A percentile compares a stretch with the other conserved stretches of the same genome.
phyloP scores from a whole-genome alignment of 2,888 invertebrate genomes.

The Rhagium mordax region DNA sequence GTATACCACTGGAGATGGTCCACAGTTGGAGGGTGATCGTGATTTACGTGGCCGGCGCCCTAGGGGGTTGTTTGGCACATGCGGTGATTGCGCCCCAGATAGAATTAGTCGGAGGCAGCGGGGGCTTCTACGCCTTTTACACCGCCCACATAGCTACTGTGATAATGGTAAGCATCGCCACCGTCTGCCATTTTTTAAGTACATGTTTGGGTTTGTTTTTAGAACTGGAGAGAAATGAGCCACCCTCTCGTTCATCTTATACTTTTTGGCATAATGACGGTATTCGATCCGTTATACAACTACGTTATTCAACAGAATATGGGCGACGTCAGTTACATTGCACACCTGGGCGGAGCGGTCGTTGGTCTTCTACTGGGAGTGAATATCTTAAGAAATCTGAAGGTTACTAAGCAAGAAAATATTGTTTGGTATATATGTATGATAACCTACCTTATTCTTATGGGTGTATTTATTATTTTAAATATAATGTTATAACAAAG shows the following conservation, averaged over 20 bases:
- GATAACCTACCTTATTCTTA: slow-evolving; percentile 79
- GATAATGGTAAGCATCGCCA: slow-evolving; percentile 80
- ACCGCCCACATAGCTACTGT: slow-evolving; percentile 94
- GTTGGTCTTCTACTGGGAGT: slow-evolving; percentile 84
- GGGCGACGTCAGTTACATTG: slow-evolving; percentile 79
- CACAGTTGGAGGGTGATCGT: slow-evolving; percentile 92
- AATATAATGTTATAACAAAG: slow-evolving; percentile 28
- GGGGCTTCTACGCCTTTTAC: slow-evolving; percentile 93
- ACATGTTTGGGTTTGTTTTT: slow-evolving; percentile 65
- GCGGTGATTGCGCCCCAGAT: slow-evolving; percentile 84
- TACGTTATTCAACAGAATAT: slow-evolving; percentile 74
- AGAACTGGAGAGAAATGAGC: slow-evolving; percentile 98
- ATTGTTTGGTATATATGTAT: slow-evolving; percentile 80
- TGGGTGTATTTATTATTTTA: slow-evolving; percentile 66
- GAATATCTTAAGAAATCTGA: slow-evolving; percentile 76
- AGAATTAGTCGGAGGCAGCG: slow-evolving; percentile 91
- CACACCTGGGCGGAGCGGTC: slow-evolving; percentile 81
- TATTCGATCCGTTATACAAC: slow-evolving; percentile 64
- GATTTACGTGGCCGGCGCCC: slow-evolving; percentile 86
- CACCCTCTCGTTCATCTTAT: slow-evolving; percentile 67
- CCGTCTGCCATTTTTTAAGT: too few relatives aligned
- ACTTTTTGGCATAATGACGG: slow-evolving; percentile 48
- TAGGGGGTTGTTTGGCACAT: slow-evolving; percentile 87
- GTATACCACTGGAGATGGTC: slow-evolving; percentile 95
- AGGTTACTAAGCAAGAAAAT: slow-evolving; percentile 75